phyloP scores from a whole-genome alignment of 2,797 vertebrate species.

The Sebastolobus altivelis region DNA sequence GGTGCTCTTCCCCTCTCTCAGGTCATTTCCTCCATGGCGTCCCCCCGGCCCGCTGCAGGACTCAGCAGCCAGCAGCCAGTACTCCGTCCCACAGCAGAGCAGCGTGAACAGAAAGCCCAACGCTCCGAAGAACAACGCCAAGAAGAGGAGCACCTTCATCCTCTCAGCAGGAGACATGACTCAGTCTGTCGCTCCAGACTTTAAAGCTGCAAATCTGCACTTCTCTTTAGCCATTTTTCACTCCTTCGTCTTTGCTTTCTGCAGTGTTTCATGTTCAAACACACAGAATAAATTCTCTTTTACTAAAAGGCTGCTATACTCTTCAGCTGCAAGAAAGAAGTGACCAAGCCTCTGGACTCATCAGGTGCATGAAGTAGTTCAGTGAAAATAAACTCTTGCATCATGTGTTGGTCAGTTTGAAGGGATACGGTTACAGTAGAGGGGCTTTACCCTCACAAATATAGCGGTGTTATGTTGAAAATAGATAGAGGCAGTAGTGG shows the following conservation, averaged over 20 bases:
- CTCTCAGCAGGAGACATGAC: slow-evolving; percentile 51
- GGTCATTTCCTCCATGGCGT: accelerated
- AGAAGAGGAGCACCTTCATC: slow-evolving; percentile 61
- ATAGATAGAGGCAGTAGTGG: background rate
- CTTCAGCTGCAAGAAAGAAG: background rate
- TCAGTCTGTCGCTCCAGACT: background rate
- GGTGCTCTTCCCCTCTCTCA: background rate
- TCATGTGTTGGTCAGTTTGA: slow-evolving; percentile 21
- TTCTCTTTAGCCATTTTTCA: background rate
- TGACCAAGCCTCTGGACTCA: background rate
- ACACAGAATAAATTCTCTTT: accelerated
- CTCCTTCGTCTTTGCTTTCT: background rate
- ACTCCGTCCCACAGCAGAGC: slow-evolving; percentile 91
- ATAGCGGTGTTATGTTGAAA: slow-evolving; percentile 27
- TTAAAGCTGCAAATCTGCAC: background rate
- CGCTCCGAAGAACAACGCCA: slow-evolving; percentile 86
- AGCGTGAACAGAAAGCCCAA: slow-evolving; percentile 86
- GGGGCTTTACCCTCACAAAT: slow-evolving; percentile 9
- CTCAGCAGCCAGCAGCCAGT: slow-evolving; percentile 92
- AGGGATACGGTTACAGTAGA: slow-evolving; percentile 52
- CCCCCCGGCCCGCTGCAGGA: slow-evolving; percentile 33
- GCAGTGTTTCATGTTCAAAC: background rate
- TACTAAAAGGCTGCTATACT: background rate
- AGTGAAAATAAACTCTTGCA: slow-evolving; percentile 51
- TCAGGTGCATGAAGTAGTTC: background rate